Evolutionary conservation across 2,113 vertebrate genomes (phyloP).

Genomic region (Taxidea taxus): DNA sequence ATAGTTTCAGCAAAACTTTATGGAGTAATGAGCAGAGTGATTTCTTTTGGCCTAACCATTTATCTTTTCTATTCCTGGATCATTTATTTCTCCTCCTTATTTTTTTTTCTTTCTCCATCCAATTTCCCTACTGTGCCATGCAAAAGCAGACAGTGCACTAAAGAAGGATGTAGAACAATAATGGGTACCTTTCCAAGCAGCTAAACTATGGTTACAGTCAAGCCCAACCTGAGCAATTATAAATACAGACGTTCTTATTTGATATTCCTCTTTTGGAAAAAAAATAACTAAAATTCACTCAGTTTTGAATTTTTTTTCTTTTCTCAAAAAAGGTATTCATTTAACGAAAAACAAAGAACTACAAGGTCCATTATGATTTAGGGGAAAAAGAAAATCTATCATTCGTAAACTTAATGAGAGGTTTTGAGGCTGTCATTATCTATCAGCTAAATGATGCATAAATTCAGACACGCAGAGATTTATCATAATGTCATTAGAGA

Average conservation of each 20-base stretch:
- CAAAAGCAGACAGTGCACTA: neutral
- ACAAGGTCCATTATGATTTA: slow-evolving; percentile 45
- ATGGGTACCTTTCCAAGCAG: neutral
- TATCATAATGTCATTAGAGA: neutral
- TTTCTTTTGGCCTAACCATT: neutral
- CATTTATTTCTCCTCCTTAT: neutral
- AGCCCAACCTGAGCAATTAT: neutral
- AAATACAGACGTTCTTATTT: neutral
- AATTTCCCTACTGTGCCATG: neutral
- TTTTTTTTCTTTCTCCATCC: neutral
- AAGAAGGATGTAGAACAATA: neutral
- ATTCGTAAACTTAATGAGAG: slow-evolving; percentile 66
- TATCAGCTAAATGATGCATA: slow-evolving; percentile 68
- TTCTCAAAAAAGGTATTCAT: slow-evolving; percentile 59
- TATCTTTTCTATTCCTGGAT: neutral
- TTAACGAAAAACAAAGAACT: slow-evolving; percentile 54
- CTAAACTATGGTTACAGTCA: neutral
- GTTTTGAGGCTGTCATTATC: slow-evolving; percentile 71
- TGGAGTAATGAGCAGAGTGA: neutral
- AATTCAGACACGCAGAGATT: slow-evolving; percentile 26
- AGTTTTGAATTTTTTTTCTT: neutral
- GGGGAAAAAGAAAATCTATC: slow-evolving; percentile 49
- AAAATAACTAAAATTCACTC: neutral
- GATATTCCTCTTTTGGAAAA: neutral
- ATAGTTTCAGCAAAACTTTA: neutral